phyloP scores from a whole-genome alignment of 2,888 invertebrate species.

The Phlogophora meticulosa region DNA sequence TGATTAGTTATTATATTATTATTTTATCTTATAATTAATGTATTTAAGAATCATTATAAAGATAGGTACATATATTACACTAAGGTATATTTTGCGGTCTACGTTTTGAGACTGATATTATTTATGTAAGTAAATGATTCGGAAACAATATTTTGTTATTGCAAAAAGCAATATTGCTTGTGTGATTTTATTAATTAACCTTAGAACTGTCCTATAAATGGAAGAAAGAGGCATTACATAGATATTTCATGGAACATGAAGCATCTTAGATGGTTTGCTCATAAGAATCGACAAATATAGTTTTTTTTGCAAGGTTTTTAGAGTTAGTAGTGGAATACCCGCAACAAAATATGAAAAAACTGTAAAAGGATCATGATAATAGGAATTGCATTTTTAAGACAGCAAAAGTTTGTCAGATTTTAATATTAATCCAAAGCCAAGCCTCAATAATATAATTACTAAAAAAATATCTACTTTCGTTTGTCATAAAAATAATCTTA shows the following conservation, averaged over 20 bases:
- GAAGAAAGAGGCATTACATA: neutral
- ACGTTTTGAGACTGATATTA: neutral
- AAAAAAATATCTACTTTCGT: too few relatives aligned
- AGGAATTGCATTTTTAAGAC: too few relatives aligned
- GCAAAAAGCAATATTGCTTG: neutral
- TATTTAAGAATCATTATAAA: neutral
- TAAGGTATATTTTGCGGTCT: neutral
- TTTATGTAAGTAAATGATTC: neutral
- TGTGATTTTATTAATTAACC: neutral
- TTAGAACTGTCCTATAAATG: neutral
- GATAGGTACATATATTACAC: neutral
- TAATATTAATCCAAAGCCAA: too few relatives aligned
- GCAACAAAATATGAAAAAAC: too few relatives aligned
- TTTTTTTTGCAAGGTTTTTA: too few relatives aligned
- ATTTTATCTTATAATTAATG: neutral
- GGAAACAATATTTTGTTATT: neutral
- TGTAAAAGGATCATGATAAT: too few relatives aligned
- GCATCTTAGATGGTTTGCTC: too few relatives aligned
- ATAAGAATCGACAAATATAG: too few relatives aligned
- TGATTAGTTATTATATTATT: neutral
- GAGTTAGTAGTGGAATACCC: too few relatives aligned
- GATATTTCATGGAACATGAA: neutral
- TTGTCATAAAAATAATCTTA: too few relatives aligned
- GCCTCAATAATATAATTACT: too few relatives aligned
- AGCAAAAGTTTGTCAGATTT: too few relatives aligned